These are phyloP conservation scores for Periophthalmus magnuspinnatus DNA, from an alignment of 2,797 vertebrate genomes.

Conservation along the genomic window DNA sequence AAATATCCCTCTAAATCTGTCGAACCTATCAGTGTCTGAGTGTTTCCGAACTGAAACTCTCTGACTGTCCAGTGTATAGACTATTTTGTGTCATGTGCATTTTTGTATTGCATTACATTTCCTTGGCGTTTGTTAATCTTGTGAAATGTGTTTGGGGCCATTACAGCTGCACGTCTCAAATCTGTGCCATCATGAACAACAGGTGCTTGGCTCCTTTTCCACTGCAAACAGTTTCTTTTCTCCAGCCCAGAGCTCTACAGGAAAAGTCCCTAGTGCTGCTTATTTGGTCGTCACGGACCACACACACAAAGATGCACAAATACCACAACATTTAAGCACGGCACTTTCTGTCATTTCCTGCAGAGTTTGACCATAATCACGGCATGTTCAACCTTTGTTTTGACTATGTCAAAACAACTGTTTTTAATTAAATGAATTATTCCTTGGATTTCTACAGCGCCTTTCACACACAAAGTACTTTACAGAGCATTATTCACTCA, in stretches of 20 bases:
- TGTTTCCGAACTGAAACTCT: neutral
- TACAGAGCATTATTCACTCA: too few species aligned
- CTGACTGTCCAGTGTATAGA: neutral
- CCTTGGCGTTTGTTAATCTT: slow-evolving; percentile 41
- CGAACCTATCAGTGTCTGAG: neutral
- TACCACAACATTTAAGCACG: slow-evolving; percentile 43
- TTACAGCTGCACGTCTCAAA: slow-evolving; percentile 46
- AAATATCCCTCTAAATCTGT: neutral
- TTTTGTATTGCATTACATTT: slow-evolving; percentile 29
- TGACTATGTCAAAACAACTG: too few species aligned
- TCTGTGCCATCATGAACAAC: slow-evolving; percentile 73
- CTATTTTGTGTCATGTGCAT: slow-evolving; percentile 9
- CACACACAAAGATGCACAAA: slow-evolving; percentile 57
- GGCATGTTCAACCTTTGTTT: slow-evolving; percentile 9
- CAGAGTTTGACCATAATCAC: slow-evolving; percentile 32
- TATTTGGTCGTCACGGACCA: slow-evolving; percentile 74
- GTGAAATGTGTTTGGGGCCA: slow-evolving; percentile 32
- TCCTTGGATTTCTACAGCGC: too few species aligned
- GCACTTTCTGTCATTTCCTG: slow-evolving; percentile 52
- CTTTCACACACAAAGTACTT: too few species aligned
- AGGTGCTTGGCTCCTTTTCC: slow-evolving; percentile 67
- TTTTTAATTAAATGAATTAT: too few species aligned
- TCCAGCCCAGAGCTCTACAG: slow-evolving; percentile 67
- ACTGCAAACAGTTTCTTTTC: slow-evolving; percentile 73
- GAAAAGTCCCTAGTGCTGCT: slow-evolving; percentile 71